Evolutionary conservation across 2,797 vertebrate genomes (phyloP), one percentile per base, ranked within the genome.

Genomic region (Ciconia nigra): DNA sequence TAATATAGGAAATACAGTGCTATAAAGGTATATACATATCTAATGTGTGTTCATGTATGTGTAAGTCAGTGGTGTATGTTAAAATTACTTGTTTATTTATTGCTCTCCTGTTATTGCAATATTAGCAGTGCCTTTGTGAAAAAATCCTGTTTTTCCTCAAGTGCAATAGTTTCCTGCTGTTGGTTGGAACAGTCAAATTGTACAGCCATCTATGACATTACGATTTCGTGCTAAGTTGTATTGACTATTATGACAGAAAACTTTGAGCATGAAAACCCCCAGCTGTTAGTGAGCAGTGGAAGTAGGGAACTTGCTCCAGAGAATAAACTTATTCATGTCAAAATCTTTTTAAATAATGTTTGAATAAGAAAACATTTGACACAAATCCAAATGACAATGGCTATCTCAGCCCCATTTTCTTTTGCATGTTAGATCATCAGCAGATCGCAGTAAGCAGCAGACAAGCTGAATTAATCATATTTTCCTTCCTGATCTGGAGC

Each of bases 171-270:
- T 77, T 61, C 12, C 33, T 91, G 26, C 52, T 58, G 24, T 29
- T 81, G 54, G 67, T 18, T 66, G 42, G 76, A 81, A 58, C 10
- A 85, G 51, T 62, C 35, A 83, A 87, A 95, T 67, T 66, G 37
- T 52, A 63, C 22, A 59, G 14, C 6, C n/a, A 55, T 28, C 47
- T 84, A 71, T 54, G 29, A 63, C 58, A 44, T 58, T 42, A 42
- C 11, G 63, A 57, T 89, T 71, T 85, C 33, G 10, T 85, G 26
- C 39, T 72, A 90, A 70, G 21, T 73, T 90, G 7, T 58, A 58
- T 73, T 74, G 73, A 83, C 16, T 78, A 11, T 58, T 79, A 70
- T 63, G 83, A 78, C 41, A 80, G 63, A 92, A 93, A 85, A 87
- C 28, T 72, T 10, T 57, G 73, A 89, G 44, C 3, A 0, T 66